Evolutionary conservation across 2,888 invertebrate genomes (phyloP), one percentile per base, ranked within the genome.

Genomic region (Caenorhabditis angaria): DNA sequence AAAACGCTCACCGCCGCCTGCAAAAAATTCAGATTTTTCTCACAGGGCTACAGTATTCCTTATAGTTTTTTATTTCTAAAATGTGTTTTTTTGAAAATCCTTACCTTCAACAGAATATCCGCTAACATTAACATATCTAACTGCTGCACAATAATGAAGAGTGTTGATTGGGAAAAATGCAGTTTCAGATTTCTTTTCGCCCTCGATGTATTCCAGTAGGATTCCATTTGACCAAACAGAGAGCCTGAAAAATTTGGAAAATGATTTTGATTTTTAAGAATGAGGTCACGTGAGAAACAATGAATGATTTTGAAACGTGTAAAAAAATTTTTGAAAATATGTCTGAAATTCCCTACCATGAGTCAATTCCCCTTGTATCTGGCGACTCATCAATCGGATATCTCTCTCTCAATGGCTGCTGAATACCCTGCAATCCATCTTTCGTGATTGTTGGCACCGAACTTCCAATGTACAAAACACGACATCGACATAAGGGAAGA

Each of bases 211-310:
- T 90, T 97, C 96, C 80, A 99, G 80, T 61, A 90, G 88, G 78
- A 99, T 92, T 59, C 97, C 97, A 88, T 96, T 96, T 77, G 94
- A 94, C 94, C 95, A 96, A 61, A 99, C 95, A 82, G 94, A 94
- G 8, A 86, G 68, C 85, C 84, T 84, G 63, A 51, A 75, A 50
- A 6, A 27, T 47, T 3, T 29, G 27, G 18, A 35, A 8, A 41
- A 35, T 32, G 28, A 32, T 32, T 32, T 53, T 50, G 48, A 29
- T 50, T 41, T 22, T 48, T 27, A 50, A 35, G 57, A 18, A 32
- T 3, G 48, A 41, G 8, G 22, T 20, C 18, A 50, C 59, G 41
- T 24, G 14, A 58, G 35, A 48, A 48, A 55, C 55, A 29, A 14
- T 10, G 14, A 0, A 32, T 28, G 32, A n/a, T n/a, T n/a, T n/a